phyloP scores from a whole-genome alignment of 2,888 invertebrate species.

The Theodoxus fluviatilis region DNA sequence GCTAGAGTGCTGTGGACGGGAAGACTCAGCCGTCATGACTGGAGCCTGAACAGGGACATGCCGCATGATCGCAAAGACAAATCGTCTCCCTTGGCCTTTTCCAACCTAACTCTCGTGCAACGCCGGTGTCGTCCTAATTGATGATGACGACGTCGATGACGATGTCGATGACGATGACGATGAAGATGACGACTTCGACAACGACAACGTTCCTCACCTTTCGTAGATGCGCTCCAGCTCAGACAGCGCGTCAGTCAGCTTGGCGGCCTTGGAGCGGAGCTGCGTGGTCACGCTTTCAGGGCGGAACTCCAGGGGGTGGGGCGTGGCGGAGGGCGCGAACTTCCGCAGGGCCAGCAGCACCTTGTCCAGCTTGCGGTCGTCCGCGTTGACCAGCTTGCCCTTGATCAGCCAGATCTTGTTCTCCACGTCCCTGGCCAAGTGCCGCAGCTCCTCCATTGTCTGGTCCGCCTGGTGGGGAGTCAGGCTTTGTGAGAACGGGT shows the following conservation, averaged over 20 bases:
- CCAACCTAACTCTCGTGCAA: no score
- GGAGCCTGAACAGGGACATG: no score
- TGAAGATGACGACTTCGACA: no score
- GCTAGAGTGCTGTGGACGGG: no score
- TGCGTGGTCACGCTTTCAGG: constrained; percentile 42
- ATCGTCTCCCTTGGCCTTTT: no score
- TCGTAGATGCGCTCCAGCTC: constrained; percentile 60
- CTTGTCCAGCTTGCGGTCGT: constrained; percentile 51
- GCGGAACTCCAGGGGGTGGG: constrained; percentile 39
- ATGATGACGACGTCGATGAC: no score
- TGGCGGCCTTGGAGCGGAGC: constrained; percentile 44
- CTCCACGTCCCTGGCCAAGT: constrained; percentile 54
- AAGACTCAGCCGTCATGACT: no score
- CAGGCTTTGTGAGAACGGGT: no score
- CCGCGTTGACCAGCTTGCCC: constrained; percentile 47
- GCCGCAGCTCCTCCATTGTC: constrained; percentile 51
- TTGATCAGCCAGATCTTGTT: constrained; percentile 49
- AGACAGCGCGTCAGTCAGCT: constrained; percentile 54
- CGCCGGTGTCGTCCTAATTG: no score
- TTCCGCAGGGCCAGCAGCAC: constrained; percentile 50
- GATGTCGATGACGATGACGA: no score
- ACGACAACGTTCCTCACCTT: no score
- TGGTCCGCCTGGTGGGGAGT: constrained; percentile 38
- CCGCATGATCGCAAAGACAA: no score
- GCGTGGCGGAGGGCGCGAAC: constrained; percentile 46